Conservation (phyloP, 2,888 invertebrate genomes). For the Hartigia nigra region DNA sequence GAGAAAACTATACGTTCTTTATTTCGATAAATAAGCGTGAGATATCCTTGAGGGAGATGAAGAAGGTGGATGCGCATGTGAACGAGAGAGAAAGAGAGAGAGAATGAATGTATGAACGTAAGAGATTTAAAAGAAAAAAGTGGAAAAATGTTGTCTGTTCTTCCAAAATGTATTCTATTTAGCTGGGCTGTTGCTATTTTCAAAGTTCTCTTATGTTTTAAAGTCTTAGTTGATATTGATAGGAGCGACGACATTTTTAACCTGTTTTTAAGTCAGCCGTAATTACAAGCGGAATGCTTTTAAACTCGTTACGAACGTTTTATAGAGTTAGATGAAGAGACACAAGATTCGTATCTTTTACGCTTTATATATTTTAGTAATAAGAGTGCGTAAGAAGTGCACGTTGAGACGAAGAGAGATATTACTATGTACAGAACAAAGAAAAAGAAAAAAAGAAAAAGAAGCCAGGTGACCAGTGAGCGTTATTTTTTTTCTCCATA, state of each 20-base stretch:
- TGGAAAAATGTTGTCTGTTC: conserved; percentile 23
- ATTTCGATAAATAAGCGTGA: neutral
- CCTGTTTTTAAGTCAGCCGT: neutral
- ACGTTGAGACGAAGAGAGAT: neutral
- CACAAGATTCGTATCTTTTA: conserved; percentile 30
- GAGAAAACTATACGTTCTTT: neutral
- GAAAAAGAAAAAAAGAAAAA: too few relatives aligned
- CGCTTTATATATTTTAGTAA: conserved; percentile 20
- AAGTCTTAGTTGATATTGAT: conserved; percentile 2
- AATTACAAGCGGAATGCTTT: conserved; percentile 27
- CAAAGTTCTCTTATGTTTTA: conserved; percentile 10
- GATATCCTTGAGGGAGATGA: neutral
- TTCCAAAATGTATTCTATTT: conserved; percentile 25
- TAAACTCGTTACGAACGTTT: conserved; percentile 43
- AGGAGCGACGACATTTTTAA: neutral
- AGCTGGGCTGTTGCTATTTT: conserved; percentile 23
- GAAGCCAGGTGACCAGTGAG: neutral
- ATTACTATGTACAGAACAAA: neutral
- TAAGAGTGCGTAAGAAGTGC: neutral
- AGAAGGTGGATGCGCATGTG: neutral
- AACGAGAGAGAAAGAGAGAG: neutral
- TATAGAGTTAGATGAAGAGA: conserved; percentile 22
- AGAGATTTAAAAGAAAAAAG: conserved; percentile 1
- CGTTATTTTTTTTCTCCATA: neutral
- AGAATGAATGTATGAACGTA: neutral